Conservation (phyloP, 2,113 vertebrate genomes). For the Heliornis fulica region DNA sequence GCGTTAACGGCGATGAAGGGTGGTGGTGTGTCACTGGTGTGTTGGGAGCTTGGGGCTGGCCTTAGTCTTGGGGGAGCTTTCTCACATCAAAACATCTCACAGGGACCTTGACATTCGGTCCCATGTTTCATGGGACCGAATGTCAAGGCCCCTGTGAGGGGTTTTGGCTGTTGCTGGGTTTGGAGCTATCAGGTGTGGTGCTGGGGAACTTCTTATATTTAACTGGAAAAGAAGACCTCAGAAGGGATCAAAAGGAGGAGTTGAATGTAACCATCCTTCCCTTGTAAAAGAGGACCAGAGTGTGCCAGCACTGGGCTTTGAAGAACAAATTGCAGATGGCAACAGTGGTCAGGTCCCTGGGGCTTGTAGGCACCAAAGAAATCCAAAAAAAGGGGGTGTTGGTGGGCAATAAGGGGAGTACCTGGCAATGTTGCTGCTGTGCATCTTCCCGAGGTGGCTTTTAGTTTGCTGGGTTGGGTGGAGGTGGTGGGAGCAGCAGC, state of each 20-base stretch:
- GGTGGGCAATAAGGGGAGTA: neutral
- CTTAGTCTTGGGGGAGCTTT: neutral
- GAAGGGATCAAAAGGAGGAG: neutral
- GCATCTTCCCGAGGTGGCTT: rapidly evolving
- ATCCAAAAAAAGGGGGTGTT: neutral
- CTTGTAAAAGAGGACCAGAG: neutral
- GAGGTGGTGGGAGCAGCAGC: rapidly evolving
- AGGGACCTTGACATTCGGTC: neutral
- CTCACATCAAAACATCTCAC: rapidly evolving
- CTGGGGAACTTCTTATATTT: neutral
- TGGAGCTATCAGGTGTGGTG: rapidly evolving
- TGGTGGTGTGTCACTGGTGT: rapidly evolving
- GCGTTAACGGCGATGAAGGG: neutral
- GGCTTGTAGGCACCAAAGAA: neutral
- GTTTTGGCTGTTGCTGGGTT: neutral
- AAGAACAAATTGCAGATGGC: neutral
- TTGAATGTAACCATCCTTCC: neutral
- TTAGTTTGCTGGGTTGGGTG: neutral
- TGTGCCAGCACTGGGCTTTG: neutral
- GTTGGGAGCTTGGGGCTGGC: neutral
- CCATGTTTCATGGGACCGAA: neutral
- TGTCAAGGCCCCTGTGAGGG: too few relatives aligned
- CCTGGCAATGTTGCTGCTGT: rapidly evolving
- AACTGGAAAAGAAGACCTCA: neutral
- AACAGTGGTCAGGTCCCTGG: rapidly evolving